These are phyloP conservation scores for Dysmachus trigonus DNA, from an alignment of 2,888 invertebrate genomes.

Conservation along the genomic window DNA sequence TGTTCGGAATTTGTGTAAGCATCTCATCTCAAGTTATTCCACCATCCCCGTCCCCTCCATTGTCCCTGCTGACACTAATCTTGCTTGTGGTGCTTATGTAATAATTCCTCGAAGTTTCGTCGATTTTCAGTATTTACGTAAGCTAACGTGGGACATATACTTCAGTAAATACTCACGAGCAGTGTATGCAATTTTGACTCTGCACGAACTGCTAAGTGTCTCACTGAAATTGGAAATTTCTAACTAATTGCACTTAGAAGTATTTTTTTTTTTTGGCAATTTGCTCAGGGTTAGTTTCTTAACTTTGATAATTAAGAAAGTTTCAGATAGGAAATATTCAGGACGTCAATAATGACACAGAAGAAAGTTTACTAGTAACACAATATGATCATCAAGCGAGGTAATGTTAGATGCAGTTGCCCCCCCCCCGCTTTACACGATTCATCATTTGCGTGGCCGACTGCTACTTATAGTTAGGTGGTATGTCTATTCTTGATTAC, in stretches of 20 bases:
- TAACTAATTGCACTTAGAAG: neutral
- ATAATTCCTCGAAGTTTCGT: neutral
- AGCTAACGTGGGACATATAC: neutral
- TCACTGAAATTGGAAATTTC: neutral
- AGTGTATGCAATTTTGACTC: neutral
- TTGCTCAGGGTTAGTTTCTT: neutral
- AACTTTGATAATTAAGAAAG: neutral
- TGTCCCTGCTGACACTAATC: neutral
- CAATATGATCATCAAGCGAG: neutral
- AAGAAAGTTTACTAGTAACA: neutral
- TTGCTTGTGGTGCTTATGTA: neutral
- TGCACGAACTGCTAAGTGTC: neutral
- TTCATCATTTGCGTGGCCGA: neutral
- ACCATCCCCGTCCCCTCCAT: neutral
- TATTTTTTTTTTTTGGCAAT: neutral
- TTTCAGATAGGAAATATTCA: neutral
- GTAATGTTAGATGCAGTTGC: neutral
- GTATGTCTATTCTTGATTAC: neutral
- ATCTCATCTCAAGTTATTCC: neutral
- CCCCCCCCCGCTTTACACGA: neutral
- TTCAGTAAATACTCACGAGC: neutral
- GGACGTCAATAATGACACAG: neutral
- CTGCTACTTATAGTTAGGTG: too few species aligned
- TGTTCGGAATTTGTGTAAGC: neutral
- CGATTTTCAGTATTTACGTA: neutral